Base-by-base conservation (phyloP, 2,888 invertebrate species). In the Acleris holmiana region DNA sequence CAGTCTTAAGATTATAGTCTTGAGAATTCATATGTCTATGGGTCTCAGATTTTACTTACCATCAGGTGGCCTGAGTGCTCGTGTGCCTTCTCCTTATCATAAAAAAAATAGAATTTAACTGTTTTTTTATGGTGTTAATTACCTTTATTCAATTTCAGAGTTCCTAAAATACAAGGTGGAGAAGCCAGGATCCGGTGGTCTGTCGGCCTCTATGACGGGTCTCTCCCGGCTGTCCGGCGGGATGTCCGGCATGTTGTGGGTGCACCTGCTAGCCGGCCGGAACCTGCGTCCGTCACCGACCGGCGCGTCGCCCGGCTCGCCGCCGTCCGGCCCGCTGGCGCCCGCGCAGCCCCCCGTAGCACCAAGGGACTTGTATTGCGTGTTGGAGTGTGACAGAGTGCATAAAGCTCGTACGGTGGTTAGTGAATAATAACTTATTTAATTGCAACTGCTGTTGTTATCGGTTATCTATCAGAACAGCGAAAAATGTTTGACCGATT, bases 321-420 rank as follows among this genome's bases (percentile, higher is more conserved):
- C 95, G 7, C 95, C 95, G 1, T 94, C 95, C 0, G 94, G 94
- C 0, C 93, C 94, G 0, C 89, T 94, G 25, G 89, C 93, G 0
- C 86, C 91, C 0, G 80, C 92, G 1, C 94, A 86, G 58, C 85
- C 84, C 1, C 87, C 88, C 0, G 86, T 88, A 0, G 85, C 91
- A 0, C 93, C 94, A 69, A 93, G 98, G 69, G 99, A 99, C 88
- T 93, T 99, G 67, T 99, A 99, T 88, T 99, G 99, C 86, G 99
- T 99, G 41, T 93, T 99, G 68, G 99, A 99, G 88, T 98, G 99
- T 81, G 99, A 99, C 89, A 94, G 98, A 66, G 97, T 98, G 54
- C 99, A 99, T 89, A 98, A 98, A 91, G 99, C 99, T 40, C 93
- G 99, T 64, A 99, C 99, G 25, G 99, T 99, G 79, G 98, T 94